phyloP scores from a whole-genome alignment of 2,113 vertebrate genomes.

The Heptranchias perlo region DNA sequence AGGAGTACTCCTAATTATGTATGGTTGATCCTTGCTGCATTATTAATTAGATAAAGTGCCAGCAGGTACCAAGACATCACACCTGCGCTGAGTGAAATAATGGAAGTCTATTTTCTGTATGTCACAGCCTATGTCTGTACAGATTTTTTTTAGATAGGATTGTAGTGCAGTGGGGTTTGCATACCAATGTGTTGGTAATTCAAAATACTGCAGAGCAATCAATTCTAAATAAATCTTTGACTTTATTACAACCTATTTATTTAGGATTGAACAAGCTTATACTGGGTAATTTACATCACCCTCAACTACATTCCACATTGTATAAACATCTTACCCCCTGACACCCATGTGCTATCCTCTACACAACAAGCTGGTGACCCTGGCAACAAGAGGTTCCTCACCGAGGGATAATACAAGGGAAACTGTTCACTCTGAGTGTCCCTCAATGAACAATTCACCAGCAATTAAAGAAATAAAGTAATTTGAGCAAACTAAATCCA shows the following conservation, averaged over 20 bases:
- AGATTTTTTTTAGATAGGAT: neutral
- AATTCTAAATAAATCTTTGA: neutral
- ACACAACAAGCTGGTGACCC: neutral
- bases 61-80: neutral
- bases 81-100: neutral
- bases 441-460: neutral
- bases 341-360: neutral
- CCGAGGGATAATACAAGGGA: slow-evolving; percentile 2
- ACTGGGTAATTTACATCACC: neutral
- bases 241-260: neutral
- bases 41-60: neutral
- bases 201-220: neutral
- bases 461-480: neutral
- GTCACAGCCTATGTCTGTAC: neutral
- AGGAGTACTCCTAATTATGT: neutral
- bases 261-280: neutral
- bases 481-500: neutral
- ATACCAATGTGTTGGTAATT: neutral
- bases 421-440: neutral
- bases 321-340: no score
- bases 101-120: neutral
- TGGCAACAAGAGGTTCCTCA: neutral
- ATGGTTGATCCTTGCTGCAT: neutral
- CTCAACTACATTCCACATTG: neutral
- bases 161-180: neutral